phyloP scores from a whole-genome alignment of 2,888 invertebrate genomes.

The Laothoe populi region DNA sequence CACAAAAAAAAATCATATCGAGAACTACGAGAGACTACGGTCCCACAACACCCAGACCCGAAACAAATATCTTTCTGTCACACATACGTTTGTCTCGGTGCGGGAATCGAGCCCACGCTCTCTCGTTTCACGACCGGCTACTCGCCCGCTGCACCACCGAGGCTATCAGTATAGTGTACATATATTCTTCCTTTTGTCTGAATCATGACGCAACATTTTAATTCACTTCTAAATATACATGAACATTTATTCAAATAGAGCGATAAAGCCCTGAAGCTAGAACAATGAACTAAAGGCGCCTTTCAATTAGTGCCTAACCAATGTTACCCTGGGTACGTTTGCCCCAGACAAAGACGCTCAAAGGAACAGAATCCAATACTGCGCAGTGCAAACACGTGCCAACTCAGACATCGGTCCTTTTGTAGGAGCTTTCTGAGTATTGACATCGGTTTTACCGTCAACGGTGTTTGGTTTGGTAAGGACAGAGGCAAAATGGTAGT shows the following conservation, averaged over 20 bases:
- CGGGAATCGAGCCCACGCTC: too few species aligned
- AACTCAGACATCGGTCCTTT: constrained; percentile 6
- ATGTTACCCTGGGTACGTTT: constrained; percentile 20
- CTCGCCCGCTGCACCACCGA: too few species aligned
- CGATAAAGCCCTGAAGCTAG: not conserved
- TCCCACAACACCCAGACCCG: too few species aligned
- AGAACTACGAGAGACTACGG: too few species aligned
- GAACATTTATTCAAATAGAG: too few species aligned
- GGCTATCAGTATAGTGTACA: too few species aligned
- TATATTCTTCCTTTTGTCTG: too few species aligned
- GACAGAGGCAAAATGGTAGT: not conserved
- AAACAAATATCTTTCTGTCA: too few species aligned
- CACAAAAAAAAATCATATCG: too few species aligned
- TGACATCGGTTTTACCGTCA: not conserved
- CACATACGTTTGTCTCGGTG: too few species aligned
- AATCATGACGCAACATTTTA: too few species aligned
- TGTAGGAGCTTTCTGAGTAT: not conserved
- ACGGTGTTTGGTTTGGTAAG: not conserved
- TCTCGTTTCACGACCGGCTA: too few species aligned
- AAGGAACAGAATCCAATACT: constrained; percentile 29
- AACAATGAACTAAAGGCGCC: not conserved
- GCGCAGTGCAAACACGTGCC: constrained; percentile 25
- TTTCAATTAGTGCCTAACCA: constrained; percentile 16
- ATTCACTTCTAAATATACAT: not conserved
- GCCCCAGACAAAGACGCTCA: constrained; percentile 26